Base-by-base conservation (phyloP, 2,888 invertebrate genomes). In the Anarsia innoxiella region DNA sequence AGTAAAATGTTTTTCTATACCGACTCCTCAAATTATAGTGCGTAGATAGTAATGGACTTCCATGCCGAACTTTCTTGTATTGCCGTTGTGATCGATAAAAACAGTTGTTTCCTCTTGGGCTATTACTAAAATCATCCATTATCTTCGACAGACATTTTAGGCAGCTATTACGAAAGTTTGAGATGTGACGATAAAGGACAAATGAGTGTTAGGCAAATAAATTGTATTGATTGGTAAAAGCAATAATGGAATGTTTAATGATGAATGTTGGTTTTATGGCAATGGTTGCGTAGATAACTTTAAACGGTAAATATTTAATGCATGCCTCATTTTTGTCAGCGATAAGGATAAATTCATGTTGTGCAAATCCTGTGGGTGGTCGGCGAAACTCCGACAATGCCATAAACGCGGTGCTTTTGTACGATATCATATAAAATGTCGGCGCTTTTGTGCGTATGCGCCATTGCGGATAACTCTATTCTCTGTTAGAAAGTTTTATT, bases 1-100 rank as follows among this genome's bases (percentile, higher is more conserved):
- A 78, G 68, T 78, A 67, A 74, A 83, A 82, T 79, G 76, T 79
- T 82, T 79, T 82, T 76, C 66, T 71, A 69, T 73, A 63, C 67
- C 68, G 69, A 71, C 66, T 69, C 68, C 66, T 71, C 70, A 76
- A 83, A 75, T 79, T 71, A 72, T 70, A 59, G 68, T 66, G 68
- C 67, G 53, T 57, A 59, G 60, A 58, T 59, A 56, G 65, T 83
- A 84, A 84, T 83, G 82, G 83, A 76, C 77, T 62, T n/a, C n/a
- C n/a, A 45, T 60, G 72, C 69, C 70, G 73, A 72, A 78, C 75
- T 59, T 59, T 64, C 51, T 52, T 51, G 48, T 53, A 80, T 82
- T 77, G 78, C 65, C 64, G 68, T 56, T 55, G 62, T 77, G 78
- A 76, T 82, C 68, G 73, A 76, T 77, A 74, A 65, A 69, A 71